Evolutionary conservation across 2,113 vertebrate genomes (phyloP).

Genomic region (Turdus rufiventris): DNA sequence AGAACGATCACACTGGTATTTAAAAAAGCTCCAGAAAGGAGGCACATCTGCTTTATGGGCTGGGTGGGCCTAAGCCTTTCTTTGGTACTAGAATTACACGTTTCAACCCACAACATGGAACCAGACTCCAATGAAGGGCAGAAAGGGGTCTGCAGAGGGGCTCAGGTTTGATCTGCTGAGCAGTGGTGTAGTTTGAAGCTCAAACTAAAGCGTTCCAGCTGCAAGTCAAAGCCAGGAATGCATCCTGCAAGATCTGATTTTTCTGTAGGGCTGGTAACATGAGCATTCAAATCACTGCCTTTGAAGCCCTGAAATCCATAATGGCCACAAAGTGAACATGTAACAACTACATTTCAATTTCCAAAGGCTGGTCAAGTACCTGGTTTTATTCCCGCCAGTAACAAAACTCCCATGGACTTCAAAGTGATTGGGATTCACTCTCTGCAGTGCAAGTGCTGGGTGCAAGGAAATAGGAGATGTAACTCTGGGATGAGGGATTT

Average conservation of each 20-base stretch:
- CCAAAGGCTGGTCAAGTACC: constrained; percentile 42
- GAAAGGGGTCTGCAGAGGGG: constrained; percentile 7
- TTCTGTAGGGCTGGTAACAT: constrained; percentile 44
- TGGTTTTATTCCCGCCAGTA: constrained; percentile 18
- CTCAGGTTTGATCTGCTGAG: constrained; percentile 17
- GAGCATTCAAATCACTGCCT: constrained; percentile 36
- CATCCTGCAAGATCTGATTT: not conserved
- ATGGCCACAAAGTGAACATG: constrained; percentile 25
- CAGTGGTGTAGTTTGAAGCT: constrained; percentile 4
- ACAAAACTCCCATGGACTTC: constrained; percentile 35
- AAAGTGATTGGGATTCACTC: constrained; percentile 20
- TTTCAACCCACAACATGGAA: constrained; percentile 9
- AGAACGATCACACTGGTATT: not conserved
- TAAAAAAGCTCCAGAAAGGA: not conserved
- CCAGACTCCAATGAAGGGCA: not conserved
- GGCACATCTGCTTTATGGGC: not conserved
- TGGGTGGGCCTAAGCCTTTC: constrained; percentile 4
- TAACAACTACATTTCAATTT: constrained; percentile 45
- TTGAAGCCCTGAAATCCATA: constrained; percentile 58
- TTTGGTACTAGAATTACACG: constrained; percentile 16
- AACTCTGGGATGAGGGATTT: not conserved
- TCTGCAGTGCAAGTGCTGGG: not conserved
- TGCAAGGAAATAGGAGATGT: not conserved
- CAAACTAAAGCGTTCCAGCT: constrained; percentile 42
- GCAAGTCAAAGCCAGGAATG: constrained; percentile 39